Evolutionary conservation across 2,797 vertebrate species (phyloP), one percentile per base, ranked within the genome.

Genomic region (Myoxocephalus aenaeus): DNA sequence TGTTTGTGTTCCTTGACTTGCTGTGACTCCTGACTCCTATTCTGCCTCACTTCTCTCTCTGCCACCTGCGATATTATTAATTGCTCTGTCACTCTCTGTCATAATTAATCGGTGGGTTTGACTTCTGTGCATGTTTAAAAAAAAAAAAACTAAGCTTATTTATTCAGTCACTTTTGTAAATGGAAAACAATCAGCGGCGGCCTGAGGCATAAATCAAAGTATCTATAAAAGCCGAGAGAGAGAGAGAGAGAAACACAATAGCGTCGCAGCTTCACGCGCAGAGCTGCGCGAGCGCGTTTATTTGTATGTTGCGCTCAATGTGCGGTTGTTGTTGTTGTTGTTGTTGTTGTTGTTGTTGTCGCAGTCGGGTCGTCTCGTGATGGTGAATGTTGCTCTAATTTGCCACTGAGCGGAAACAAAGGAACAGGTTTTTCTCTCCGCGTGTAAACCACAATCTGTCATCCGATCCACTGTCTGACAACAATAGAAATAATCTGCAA

Each of bases 41-140:
- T 48, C 69, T 48, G 64, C 58, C 63, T 48, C 11, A 20, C 56
- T 38, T 56, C 64, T 75, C 44, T 42, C 63, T 65, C 67, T 5
- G 17, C 70, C 71, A 15, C 59, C 78, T 25, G 32, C 70, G 25
- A 27, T 27, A 68, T 78, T 76, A 82, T 89, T 73, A 70, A 70
- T 89, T 77, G n/a, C 67, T 59, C 46, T 36, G 56, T 48, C 3
- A 0, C 61, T 70, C 69, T 11, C 58, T 53, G 63, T 74, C 77
- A 79, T 89, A 86, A 90, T 91, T 89, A 88, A 90, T 91, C 76
- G 66, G 62, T 80, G 71, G 73, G 67, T 83, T 89, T 88, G 87
- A 85, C 86, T 88, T 87, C 75, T 87, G 69, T 74, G 72, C 67
- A 63, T 71, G 75, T 59, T 73, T 32, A 32, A 5, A 32, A 32